Base-by-base conservation (phyloP, 2,113 vertebrate species). In the Kryptolebias marmoratus region DNA sequence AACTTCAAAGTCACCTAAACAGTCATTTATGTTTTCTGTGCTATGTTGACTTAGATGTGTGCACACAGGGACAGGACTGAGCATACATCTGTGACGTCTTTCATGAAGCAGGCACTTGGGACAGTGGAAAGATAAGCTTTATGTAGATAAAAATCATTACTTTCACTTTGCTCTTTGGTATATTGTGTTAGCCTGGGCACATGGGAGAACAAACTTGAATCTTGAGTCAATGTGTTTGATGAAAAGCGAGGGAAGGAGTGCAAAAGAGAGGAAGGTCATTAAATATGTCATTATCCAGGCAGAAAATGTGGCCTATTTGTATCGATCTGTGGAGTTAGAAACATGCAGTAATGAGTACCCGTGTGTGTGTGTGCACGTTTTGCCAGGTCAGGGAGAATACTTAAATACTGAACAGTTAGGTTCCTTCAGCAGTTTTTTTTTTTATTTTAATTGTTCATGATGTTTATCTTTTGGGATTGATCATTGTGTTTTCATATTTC, bases 241-340 rank as follows among this genome's bases (percentile, higher is more conserved):
- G 63, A 73, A 58, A 64, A 64, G 54, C 75, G 30, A 36, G 2
- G 49, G 50, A 59, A 31, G 31, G 15, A 59, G 53, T 39, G 39
- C 22, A 1, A 22, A 59, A 47, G 28, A 39, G 63, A 58, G 48
- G 55, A 71, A 47, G 36, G 71, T 80, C 78, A 78, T 85, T 83
- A 85, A 80, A 75, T 63, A 55, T 81, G 79, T 85, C 75, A 83
- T 85, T 87, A 87, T 63, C 63, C 68, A 79, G 69, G 74, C 72
- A 77, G 83, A 83, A 84, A 83, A 77, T 75, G 36, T 73, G 74
- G 32, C 70, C 66, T 57, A 75, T 82, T 48, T 75, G 52, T 75
- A 83, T 87, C 1, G 63, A 87, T 81, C 71, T 18, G 54, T 5
- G 36, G 60, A 80, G 64, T 75, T 72, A 61, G 44, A 78, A 75